phyloP scores from a whole-genome alignment of 1,140 invertebrate species.

The Carposina sasakii region DNA sequence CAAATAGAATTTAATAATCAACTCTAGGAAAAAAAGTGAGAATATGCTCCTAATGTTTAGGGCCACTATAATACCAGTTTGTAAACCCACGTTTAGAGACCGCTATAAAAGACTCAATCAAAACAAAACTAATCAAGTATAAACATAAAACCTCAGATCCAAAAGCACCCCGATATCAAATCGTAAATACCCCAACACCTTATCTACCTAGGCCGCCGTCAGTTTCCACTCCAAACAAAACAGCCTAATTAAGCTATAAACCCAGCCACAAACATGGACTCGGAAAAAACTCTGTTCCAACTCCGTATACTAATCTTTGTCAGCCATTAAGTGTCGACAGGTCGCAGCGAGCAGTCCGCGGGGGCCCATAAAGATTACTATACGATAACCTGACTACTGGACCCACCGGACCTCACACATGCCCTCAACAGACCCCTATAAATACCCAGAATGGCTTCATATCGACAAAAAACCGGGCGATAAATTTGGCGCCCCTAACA shows the following conservation, averaged over 20 bases:
- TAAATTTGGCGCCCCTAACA: constrained; percentile 70
- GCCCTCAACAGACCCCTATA: constrained; percentile 47
- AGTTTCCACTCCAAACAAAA: constrained; percentile 60
- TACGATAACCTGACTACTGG: constrained; percentile 64
- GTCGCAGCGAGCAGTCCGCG: constrained; percentile 52
- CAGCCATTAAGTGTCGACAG: constrained; percentile 66
- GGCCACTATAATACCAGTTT: too few relatives aligned
- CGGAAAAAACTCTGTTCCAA: constrained; percentile 52
- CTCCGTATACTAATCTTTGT: constrained; percentile 52
- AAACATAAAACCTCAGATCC: constrained; percentile 9
- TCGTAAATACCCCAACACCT: constrained; percentile 69
- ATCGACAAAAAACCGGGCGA: constrained; percentile 68
- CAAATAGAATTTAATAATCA: too few relatives aligned
- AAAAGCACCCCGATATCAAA: constrained; percentile 44
- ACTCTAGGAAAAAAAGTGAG: too few relatives aligned
- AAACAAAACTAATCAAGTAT: constrained; percentile 36
- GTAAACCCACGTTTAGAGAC: too few relatives aligned
- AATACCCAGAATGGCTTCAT: constrained; percentile 62
- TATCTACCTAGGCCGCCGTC: constrained; percentile 58
- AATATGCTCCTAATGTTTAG: too few relatives aligned
- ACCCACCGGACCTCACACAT: constrained; percentile 61
- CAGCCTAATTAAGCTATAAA: constrained; percentile 72
- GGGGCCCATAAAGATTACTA: constrained; percentile 68
- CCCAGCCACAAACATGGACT: constrained; percentile 63
- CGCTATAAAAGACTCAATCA: constrained; percentile 40